Conservation (phyloP, 2,113 vertebrate genomes). For the Melierax canorus region DNA sequence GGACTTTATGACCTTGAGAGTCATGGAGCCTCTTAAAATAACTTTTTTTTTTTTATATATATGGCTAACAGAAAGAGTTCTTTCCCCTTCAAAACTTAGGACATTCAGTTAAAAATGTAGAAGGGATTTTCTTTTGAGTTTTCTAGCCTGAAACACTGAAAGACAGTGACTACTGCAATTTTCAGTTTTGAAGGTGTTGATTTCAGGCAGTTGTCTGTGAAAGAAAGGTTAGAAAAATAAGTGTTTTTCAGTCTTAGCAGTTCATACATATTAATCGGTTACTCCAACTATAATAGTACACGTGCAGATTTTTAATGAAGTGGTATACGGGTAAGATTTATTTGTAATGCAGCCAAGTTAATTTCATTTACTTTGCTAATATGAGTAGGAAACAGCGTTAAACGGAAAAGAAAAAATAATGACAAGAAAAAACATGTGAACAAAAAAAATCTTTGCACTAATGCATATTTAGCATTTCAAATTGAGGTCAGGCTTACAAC, state of each 20-base stretch:
- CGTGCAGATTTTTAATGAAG: conserved; percentile 2
- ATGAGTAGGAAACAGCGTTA: not conserved
- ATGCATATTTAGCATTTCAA: not conserved
- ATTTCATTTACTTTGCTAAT: not conserved
- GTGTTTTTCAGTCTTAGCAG: not conserved
- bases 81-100: not conserved
- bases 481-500: not conserved
- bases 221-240: not conserved
- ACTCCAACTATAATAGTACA: not conserved
- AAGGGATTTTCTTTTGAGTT: not conserved
- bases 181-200: not conserved
- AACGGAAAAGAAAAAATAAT: not conserved
- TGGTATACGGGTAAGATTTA: not conserved
- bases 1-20: not conserved
- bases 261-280: conserved; percentile 35
- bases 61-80: not conserved
- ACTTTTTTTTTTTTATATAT: not conserved
- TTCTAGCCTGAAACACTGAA: not conserved
- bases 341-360: conserved; percentile 12
- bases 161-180: not conserved
- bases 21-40: not conserved
- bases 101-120: not conserved
- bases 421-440: not conserved
- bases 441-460: not conserved
- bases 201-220: not conserved